Evolutionary conservation across 2,888 invertebrate species (phyloP), one percentile per base, ranked within the genome.

Genomic region (Trichacis sp.): DNA sequence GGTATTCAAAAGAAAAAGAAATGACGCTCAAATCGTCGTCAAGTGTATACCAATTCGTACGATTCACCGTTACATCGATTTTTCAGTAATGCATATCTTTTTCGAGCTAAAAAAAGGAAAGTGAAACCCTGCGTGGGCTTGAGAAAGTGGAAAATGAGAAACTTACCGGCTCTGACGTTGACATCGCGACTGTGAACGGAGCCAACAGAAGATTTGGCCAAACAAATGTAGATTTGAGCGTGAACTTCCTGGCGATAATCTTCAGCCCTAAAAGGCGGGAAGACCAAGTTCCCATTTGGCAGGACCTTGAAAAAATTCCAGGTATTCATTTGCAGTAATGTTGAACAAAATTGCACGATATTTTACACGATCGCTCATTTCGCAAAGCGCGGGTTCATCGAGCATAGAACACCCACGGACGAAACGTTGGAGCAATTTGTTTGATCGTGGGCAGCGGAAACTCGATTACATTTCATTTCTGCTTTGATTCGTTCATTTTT

Each of bases 231-330:
- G 65, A 95, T 93, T 86, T 96, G 95, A 65, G 96, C 95, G 84
- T 97, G 97, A 46, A 97, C 95, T 84, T 96, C 95, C 85, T 96
- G 95, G 43, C 94, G 90, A 82, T 96, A 97, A 84, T 95, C 94
- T 85, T 95, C 94, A 51, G 95, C 95, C 62, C 96, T 91, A 89
- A 97, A 97, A 30, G 97, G 96, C 63, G 95, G 95, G 84, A 97
- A 96, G 51, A 95, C 93, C 77, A 97, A 87, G 81, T 96, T 96
- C 80, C 97, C 96, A 85, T 97, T 96, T 56, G 95, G 92, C 77
- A 95, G 85, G 60, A 94, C 92, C 90, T 93, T 82, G 33, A 52
- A 65, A 24, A 3, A 24, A 24, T 5, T 24, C 8, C 3, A 3
- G 24, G 8, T 24, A 5, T 24, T 8, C 8, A 5, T 24, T 24